Conservation (phyloP, 37 sponge, comb jelly and placozoan species). For the Cladorhizidae sp. region DNA sequence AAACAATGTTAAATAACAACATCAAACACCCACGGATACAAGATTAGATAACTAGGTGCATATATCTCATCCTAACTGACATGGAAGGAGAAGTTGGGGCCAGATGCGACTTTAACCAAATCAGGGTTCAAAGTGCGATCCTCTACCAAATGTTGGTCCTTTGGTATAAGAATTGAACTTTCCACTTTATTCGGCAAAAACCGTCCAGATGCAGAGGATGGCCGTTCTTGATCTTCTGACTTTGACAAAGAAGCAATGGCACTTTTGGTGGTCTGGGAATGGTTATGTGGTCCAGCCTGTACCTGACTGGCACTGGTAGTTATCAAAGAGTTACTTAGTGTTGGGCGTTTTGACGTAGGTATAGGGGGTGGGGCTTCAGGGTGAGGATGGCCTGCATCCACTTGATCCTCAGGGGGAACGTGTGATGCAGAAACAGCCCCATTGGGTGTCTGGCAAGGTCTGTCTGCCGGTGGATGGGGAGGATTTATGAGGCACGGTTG, state of each 20-base stretch:
- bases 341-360: not conserved
- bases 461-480: not conserved
- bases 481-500: not conserved
- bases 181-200: not conserved
- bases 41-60: too few species aligned
- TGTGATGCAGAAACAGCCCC: not conserved
- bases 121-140: not conserved
- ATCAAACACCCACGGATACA: too few species aligned
- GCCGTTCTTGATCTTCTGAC: not conserved
- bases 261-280: too few species aligned
- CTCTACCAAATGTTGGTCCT: not conserved
- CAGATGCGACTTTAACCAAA: not conserved
- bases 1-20: too few species aligned
- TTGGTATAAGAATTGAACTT: not conserved
- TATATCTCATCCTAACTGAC: too few species aligned
- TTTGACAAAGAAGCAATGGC: too few species aligned
- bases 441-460: not conserved
- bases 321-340: not conserved
- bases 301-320: not conserved
- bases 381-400: not conserved
- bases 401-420: not conserved
- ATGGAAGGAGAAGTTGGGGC: constrained; percentile 29
- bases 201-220: not conserved
- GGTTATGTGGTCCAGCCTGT: not conserved
- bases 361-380: not conserved